Percentiles rank a stretch among this genome's conserved stretches.
Evolutionary conservation across 2,797 vertebrate genomes (phyloP).

Genomic region (Lepus townsendii): DNA sequence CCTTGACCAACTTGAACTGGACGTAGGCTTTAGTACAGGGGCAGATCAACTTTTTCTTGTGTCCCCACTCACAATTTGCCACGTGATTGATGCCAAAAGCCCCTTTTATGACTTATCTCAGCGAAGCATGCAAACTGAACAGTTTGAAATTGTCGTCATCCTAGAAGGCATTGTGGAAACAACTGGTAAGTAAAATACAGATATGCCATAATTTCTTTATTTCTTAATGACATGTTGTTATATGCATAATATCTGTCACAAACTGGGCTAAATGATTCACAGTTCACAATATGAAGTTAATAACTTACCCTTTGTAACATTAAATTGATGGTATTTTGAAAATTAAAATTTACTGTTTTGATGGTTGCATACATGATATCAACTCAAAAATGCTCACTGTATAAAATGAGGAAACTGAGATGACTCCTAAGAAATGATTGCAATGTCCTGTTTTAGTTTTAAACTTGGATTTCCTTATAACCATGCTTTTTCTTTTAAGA

Average conservation of each 20-base stretch:
- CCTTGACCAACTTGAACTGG: conserved; percentile 99
- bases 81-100: conserved; percentile 99
- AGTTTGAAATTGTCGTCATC: conserved; percentile 99
- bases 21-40: conserved; percentile 99
- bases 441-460: conserved; percentile 52
- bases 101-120: conserved; percentile 99
- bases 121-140: conserved; percentile 98
- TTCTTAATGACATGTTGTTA: conserved; percentile 39
- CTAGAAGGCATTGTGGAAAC: conserved; percentile 99
- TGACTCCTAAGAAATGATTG: neutral
- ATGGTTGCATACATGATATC: neutral
- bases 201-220: conserved; percentile 44
- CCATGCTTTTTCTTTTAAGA: conserved; percentile 61
- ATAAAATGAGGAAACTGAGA: neutral
- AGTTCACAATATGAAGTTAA: conserved; percentile 30
- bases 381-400: conserved; percentile 7
- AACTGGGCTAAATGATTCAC: neutral
- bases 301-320: neutral
- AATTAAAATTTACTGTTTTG: conserved; percentile 22
- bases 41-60: conserved; percentile 99
- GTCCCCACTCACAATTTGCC: conserved; percentile 99
- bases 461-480: conserved; percentile 35
- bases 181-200: conserved; percentile 93
- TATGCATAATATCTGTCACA: neutral
- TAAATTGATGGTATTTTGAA: conserved; percentile 52